These are phyloP conservation scores for Drosophila birchii DNA, from an alignment of 2,888 invertebrate genomes.

Conservation along the genomic window DNA sequence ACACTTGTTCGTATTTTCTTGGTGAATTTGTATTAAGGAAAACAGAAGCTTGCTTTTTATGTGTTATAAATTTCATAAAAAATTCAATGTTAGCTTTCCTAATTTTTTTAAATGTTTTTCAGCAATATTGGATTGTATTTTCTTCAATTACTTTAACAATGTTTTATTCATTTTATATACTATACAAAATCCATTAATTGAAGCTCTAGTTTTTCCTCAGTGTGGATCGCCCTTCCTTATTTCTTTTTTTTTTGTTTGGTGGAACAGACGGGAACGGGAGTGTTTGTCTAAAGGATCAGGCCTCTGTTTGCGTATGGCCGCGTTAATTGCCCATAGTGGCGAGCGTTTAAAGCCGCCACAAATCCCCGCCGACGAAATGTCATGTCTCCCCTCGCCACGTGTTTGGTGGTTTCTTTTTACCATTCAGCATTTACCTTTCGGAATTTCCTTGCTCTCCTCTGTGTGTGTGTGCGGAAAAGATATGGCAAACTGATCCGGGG, in stretches of 20 bases:
- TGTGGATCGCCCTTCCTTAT: neutral
- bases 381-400: constrained; percentile 56
- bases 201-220: neutral
- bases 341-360: constrained; percentile 83
- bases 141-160: too few species aligned
- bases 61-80: neutral
- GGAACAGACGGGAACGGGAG: constrained; percentile 25
- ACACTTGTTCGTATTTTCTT: neutral
- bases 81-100: neutral
- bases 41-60: neutral
- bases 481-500: constrained; percentile 56
- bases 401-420: constrained; percentile 21
- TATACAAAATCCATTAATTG: neutral
- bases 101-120: too few species aligned
- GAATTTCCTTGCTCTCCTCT: constrained; percentile 9
- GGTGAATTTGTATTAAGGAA: neutral
- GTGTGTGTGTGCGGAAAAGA: constrained; percentile 67
- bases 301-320: constrained; percentile 81
- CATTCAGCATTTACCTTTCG: constrained; percentile 19
- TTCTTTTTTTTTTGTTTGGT: constrained; percentile 9
- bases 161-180: neutral
- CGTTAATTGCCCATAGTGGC: constrained; percentile 83
- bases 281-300: constrained; percentile 83
- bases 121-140: too few species aligned
- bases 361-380: constrained; percentile 65